Evolutionary conservation across 2,888 invertebrate species (phyloP), one percentile per base, ranked within the genome.

Genomic region (Diabrotica balteata): DNA sequence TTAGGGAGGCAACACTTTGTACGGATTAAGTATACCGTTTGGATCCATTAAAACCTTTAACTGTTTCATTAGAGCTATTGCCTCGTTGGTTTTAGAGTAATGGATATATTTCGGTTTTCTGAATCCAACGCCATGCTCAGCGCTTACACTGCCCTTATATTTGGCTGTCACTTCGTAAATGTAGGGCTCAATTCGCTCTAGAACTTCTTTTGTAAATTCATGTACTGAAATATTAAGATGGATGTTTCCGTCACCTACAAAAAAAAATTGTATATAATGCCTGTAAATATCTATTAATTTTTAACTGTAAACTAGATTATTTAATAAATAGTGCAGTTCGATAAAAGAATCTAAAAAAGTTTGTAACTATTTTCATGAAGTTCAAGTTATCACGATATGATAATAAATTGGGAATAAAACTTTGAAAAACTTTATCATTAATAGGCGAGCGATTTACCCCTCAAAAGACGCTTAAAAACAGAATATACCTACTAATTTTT

Each of bases 111-210:
- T 88, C 1, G 91, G 89, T 81, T 97, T 96, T 68, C 92, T 89
- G 80, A 96, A 94, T 0, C 98, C 99, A 47, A 99, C 90, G 0
- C 99, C 99, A 83, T 99, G 99, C 83, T 99, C 99, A 0, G 98
- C 98, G 81, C 97, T 97, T 1, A 95, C 87, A 76, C 98, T 98
- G 1, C 98, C 98, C 43, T 88, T 89, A 52, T 92, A 83, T 73
- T 91, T 87, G 0, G 92, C 87, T 0, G 95, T 93, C 86, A 93
- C 94, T 82, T 98, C 95, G 82, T 93, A 99, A 17, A 99, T 89
- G 82, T 90, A 97, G 0, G 98, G 97, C 81, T 98, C 98, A 67
- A 98, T 87, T 73, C 88, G 85, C 7, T 87, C 83, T 7, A 88
- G 84, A 8, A 90, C 85, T 67, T 89, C 89, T 59, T 88, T 84